These are phyloP conservation scores for Pycnomerus fuliginosus DNA, from an alignment of 2,888 invertebrate species.

Conservation along the genomic window DNA sequence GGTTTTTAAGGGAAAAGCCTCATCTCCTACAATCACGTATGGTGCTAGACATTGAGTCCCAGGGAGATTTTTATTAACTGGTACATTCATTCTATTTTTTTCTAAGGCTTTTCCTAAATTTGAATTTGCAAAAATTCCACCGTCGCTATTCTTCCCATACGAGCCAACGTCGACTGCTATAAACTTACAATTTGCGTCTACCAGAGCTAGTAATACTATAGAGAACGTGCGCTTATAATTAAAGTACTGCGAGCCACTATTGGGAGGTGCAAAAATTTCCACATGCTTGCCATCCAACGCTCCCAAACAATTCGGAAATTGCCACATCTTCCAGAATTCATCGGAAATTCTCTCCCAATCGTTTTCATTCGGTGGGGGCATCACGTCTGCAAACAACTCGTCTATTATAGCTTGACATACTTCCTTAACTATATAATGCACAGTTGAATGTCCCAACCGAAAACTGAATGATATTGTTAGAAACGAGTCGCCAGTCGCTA, in stretches of 20 bases:
- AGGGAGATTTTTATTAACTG: constrained; percentile 17
- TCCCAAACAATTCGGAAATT: neutral
- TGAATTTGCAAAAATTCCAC: constrained; percentile 32
- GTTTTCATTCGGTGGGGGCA: constrained; percentile 1
- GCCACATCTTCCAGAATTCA: neutral
- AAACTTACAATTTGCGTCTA: constrained; percentile 37
- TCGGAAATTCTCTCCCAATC: neutral
- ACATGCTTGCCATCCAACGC: constrained; percentile 10
- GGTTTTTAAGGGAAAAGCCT: constrained; percentile 31
- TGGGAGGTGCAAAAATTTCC: neutral
- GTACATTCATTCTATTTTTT: constrained; percentile 22
- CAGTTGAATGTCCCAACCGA: neutral
- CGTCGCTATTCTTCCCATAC: constrained; percentile 37
- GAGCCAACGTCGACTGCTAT: constrained; percentile 37
- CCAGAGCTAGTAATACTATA: constrained; percentile 34
- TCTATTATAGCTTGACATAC: constrained; percentile 1
- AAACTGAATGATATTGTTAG: too few species aligned
- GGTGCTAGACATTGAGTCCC: constrained; percentile 22
- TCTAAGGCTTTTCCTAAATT: constrained; percentile 28
- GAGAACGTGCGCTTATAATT: constrained; percentile 30
- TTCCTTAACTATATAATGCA: constrained; percentile 5
- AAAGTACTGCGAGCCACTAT: constrained; percentile 31
- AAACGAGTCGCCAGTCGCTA: too few species aligned
- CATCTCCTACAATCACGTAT: constrained; percentile 33
- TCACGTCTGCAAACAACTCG: constrained; percentile 11